Evolutionary conservation across 2,888 invertebrate genomes (phyloP).

Genomic region (Amorpha juglandis): DNA sequence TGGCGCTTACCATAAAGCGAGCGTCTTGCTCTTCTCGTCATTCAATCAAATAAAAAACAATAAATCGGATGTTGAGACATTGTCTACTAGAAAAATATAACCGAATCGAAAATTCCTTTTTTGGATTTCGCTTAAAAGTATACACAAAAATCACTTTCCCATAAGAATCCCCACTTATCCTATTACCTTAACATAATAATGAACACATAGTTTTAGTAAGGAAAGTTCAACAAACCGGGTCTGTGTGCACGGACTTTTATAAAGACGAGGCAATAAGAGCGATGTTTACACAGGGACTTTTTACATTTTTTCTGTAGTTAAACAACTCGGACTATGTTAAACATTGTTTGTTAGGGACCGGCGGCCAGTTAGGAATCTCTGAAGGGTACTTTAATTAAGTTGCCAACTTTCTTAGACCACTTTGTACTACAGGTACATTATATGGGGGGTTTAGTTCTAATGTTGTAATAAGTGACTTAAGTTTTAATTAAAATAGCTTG

Average conservation of each 20-base stretch:
- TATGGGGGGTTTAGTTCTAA: slow-evolving; percentile 48
- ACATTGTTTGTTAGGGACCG: slow-evolving; percentile 42
- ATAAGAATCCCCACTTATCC: not conserved
- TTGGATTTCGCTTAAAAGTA: not conserved
- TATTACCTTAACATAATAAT: not conserved
- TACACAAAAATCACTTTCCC: not conserved
- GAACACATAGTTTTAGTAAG: slow-evolving; percentile 25
- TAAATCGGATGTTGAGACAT: too few relatives aligned
- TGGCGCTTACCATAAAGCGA: too few relatives aligned
- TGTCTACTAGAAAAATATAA: too few relatives aligned
- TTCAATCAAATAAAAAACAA: too few relatives aligned
- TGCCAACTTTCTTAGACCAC: slow-evolving; percentile 54
- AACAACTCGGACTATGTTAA: slow-evolving; percentile 40
- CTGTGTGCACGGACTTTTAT: slow-evolving; percentile 23
- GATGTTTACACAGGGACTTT: slow-evolving; percentile 38
- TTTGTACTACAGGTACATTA: slow-evolving; percentile 45
- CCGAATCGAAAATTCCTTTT: too few relatives aligned
- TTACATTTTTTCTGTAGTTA: slow-evolving; percentile 42
- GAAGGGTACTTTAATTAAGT: slow-evolving; percentile 56
- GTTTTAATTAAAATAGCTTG: slow-evolving; percentile 61
- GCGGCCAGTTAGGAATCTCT: slow-evolving; percentile 40
- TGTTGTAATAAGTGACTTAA: slow-evolving; percentile 54
- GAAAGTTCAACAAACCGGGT: slow-evolving; percentile 7
- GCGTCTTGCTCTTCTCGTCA: too few relatives aligned
- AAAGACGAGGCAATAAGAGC: slow-evolving; percentile 32